Evolutionary conservation across 2,113 vertebrate genomes (phyloP).

Genomic region (Alexandromys fortis): DNA sequence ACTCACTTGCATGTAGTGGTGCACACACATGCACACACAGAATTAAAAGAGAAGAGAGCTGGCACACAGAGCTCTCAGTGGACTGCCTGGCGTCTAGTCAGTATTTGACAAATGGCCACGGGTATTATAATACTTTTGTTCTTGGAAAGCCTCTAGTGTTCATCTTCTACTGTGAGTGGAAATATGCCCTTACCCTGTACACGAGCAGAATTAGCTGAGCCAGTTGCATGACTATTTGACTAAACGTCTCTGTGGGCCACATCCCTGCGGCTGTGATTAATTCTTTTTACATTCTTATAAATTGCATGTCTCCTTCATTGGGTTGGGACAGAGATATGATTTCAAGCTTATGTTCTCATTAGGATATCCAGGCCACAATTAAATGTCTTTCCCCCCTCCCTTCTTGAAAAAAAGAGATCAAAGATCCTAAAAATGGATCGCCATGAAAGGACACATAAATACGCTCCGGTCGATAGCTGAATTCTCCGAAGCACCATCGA

Average conservation of each 20-base stretch:
- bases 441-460: conserved; percentile 69
- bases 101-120: background rate
- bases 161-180: background rate
- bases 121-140: background rate
- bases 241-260: conserved; percentile 65
- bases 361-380: conserved; percentile 63
- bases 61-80: background rate
- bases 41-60: background rate
- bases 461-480: conserved; percentile 65
- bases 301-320: conserved; percentile 66
- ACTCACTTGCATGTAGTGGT: background rate
- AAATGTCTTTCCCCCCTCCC: conserved; percentile 11
- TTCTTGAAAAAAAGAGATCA: conserved; percentile 69
- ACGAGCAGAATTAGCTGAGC: conserved; percentile 64
- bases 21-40: background rate
- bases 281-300: conserved; percentile 73
- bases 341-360: conserved; percentile 76
- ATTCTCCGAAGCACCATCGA: conserved; percentile 73
- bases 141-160: conserved; percentile 8
- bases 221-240: conserved; percentile 64
- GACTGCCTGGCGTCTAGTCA: background rate
- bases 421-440: conserved; percentile 71
- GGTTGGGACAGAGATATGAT: conserved; percentile 69
- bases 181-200: background rate
- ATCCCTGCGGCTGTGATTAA: conserved; percentile 68